These are phyloP conservation scores for Pangasius djambal DNA, from an alignment of 2,797 vertebrate species.

Conservation along the genomic window DNA sequence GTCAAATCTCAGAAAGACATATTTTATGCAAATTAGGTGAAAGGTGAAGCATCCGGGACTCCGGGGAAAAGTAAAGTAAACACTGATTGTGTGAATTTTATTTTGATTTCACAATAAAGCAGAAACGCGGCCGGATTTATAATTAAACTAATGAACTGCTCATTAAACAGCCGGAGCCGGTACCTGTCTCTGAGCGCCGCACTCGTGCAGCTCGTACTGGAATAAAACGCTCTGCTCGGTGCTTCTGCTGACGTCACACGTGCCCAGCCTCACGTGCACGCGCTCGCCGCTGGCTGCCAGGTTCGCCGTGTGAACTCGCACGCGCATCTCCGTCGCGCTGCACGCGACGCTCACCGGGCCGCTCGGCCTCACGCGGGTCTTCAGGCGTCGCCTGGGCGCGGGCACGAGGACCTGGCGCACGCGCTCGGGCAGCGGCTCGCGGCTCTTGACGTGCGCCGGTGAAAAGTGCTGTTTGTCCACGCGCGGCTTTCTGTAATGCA, in stretches of 20 bases:
- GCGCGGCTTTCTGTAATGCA: conserved; percentile 63
- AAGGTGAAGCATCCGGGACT: neutral
- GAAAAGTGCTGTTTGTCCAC: conserved; percentile 61
- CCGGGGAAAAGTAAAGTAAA: too few relatives aligned
- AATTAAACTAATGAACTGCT: too few relatives aligned
- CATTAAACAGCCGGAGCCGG: conserved; percentile 5
- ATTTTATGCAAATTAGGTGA: too few relatives aligned
- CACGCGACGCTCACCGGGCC: conserved; percentile 60
- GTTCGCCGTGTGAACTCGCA: conserved; percentile 62
- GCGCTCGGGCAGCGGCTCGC: conserved; percentile 56
- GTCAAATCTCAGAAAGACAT: too few relatives aligned
- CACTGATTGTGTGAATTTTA: too few relatives aligned
- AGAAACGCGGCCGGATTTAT: too few relatives aligned
- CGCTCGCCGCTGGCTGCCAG: conserved; percentile 31
- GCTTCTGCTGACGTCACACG: conserved; percentile 59
- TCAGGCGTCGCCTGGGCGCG: conserved; percentile 43
- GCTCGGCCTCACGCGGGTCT: neutral
- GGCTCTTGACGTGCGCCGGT: conserved; percentile 56
- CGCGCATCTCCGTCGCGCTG: conserved; percentile 58
- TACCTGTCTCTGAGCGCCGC: conserved; percentile 62
- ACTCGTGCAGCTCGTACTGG: conserved; percentile 62
- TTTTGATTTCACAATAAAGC: too few relatives aligned
- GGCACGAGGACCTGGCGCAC: conserved; percentile 64
- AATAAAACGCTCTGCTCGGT: conserved; percentile 64
- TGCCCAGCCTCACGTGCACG: conserved; percentile 64